Conservation (phyloP, 2,888 invertebrate species). For the Aethes cnicana region DNA sequence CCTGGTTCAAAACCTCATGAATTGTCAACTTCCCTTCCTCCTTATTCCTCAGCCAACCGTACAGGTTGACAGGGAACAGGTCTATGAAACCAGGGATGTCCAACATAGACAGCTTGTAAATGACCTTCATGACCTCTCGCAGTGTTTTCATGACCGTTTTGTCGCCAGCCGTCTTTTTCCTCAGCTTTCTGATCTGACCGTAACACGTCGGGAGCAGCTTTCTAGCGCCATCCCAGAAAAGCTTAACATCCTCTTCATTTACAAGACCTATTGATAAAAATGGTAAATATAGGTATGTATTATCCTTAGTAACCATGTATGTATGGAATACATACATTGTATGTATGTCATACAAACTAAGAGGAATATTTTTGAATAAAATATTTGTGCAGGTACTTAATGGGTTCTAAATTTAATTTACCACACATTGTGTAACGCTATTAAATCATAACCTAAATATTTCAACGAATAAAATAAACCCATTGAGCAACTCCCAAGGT, state of each 20-base stretch:
- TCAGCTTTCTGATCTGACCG: constrained; percentile 87
- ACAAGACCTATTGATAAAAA: constrained; percentile 56
- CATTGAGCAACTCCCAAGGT: too few relatives aligned
- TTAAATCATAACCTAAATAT: too few relatives aligned
- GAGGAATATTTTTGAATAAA: too few relatives aligned
- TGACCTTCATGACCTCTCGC: constrained; percentile 87
- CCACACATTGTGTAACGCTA: too few relatives aligned
- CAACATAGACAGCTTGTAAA: constrained; percentile 84
- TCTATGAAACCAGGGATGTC: constrained; percentile 84
- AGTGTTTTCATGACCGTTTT: constrained; percentile 87
- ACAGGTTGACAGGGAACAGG: constrained; percentile 86
- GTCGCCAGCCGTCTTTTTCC: constrained; percentile 88
- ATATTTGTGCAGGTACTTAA: too few relatives aligned
- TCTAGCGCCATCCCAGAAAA: constrained; percentile 91
- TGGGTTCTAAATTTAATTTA: too few relatives aligned
- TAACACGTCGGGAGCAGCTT: constrained; percentile 90
- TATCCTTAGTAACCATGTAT: background rate
- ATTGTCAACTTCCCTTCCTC: constrained; percentile 82
- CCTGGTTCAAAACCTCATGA: constrained; percentile 84
- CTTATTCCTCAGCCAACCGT: constrained; percentile 83
- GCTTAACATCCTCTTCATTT: constrained; percentile 84
- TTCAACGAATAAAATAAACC: too few relatives aligned
- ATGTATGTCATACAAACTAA: too few relatives aligned
- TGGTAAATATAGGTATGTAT: constrained; percentile 7
- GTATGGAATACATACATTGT: too few relatives aligned